Percentiles rank a stretch among this genome's conserved stretches.
phyloP scores from a whole-genome alignment of 2,113 vertebrate species.

The Carassius auratus region DNA sequence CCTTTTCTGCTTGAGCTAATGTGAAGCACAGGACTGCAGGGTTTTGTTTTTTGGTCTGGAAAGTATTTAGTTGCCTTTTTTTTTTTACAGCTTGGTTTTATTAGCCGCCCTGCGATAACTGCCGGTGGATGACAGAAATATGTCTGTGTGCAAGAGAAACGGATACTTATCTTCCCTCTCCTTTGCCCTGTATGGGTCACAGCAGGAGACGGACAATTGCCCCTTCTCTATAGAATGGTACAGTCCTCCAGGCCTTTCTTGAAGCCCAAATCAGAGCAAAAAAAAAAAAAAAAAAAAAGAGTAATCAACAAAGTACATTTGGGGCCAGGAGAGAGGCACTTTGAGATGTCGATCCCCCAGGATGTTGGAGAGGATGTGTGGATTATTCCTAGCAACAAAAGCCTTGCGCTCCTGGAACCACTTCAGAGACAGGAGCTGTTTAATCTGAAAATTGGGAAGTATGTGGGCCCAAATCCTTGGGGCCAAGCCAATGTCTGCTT shows the following conservation, averaged over 20 bases:
- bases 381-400: constrained; percentile 84
- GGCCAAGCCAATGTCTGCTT: constrained; percentile 69
- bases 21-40: neutral
- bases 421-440: constrained; percentile 80
- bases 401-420: constrained; percentile 81
- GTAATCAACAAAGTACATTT: constrained; percentile 47
- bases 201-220: constrained; percentile 56
- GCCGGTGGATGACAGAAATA: constrained; percentile 27
- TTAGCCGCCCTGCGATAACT: constrained; percentile 6
- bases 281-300: constrained; percentile 15
- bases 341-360: constrained; percentile 71
- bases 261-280: constrained; percentile 56
- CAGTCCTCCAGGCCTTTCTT: constrained; percentile 58
- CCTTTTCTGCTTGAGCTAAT: constrained; percentile 20
- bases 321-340: constrained; percentile 58
- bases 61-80: neutral
- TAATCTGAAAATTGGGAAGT: constrained; percentile 81
- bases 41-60: neutral
- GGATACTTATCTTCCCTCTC: constrained; percentile 64
- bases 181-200: constrained; percentile 63
- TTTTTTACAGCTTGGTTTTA: constrained; percentile 35
- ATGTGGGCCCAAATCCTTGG: constrained; percentile 76
- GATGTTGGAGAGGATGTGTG: constrained; percentile 84
- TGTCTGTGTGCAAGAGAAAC: constrained; percentile 44
- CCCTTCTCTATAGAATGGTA: constrained; percentile 62